Percentiles rank a stretch among this genome's conserved stretches.
phyloP scores from a whole-genome alignment of 2,797 vertebrate genomes.

The Microctenopoma lineatum region DNA sequence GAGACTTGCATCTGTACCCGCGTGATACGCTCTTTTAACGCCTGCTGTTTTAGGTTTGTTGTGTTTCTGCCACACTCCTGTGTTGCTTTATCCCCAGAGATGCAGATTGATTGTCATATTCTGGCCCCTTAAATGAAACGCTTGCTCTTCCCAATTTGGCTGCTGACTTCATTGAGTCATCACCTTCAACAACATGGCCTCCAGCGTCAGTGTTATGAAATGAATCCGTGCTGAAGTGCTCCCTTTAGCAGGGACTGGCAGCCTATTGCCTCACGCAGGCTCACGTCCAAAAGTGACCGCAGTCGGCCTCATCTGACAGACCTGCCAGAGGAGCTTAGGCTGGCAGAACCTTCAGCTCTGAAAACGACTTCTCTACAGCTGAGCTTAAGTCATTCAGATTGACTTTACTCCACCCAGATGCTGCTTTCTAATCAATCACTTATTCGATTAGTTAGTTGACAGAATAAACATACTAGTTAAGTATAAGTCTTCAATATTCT shows the following conservation, averaged over 20 bases:
- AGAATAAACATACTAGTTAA: no score
- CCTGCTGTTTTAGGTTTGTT: no score
- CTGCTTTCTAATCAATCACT: not conserved
- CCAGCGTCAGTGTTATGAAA: constrained; percentile 30
- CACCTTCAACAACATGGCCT: not conserved
- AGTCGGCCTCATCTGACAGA: not conserved
- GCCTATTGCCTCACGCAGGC: constrained; percentile 21
- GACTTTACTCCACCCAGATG: not conserved
- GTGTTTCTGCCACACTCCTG: no score
- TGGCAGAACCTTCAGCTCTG: constrained; percentile 31
- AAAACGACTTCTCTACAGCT: constrained; percentile 2
- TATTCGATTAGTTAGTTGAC: no score
- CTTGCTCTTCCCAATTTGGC: not conserved
- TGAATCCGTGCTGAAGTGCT: constrained; percentile 27
- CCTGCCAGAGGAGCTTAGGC: constrained; percentile 41
- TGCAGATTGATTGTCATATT: not conserved
- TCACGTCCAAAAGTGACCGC: constrained; percentile 30
- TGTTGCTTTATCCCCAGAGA: no score
- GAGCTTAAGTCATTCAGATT: constrained; percentile 5
- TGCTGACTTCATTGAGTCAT: constrained; percentile 17
- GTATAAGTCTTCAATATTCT: not conserved
- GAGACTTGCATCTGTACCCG: no score
- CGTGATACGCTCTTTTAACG: no score
- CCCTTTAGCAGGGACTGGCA: constrained; percentile 33
- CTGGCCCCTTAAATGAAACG: not conserved